phyloP scores from a whole-genome alignment of 2,888 invertebrate species.

The Chrysina gloriosa region DNA sequence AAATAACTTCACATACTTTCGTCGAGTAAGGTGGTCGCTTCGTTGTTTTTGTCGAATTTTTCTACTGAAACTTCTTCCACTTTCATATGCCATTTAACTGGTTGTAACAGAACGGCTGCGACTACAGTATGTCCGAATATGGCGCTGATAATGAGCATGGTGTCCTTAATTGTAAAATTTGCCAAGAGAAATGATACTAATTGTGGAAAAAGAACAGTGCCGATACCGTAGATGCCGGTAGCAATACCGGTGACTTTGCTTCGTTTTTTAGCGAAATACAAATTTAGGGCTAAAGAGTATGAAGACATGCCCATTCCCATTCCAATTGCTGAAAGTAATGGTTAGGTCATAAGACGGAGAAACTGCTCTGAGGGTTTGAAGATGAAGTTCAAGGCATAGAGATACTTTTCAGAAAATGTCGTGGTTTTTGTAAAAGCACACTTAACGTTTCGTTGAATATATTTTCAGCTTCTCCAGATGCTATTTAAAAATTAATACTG shows the following conservation, averaged over 20 bases:
- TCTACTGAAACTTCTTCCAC: neutral
- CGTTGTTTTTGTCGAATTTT: neutral
- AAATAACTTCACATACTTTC: slow-evolving; percentile 35
- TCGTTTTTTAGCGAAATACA: slow-evolving; percentile 38
- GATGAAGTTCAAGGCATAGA: too few species aligned
- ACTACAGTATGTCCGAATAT: slow-evolving; percentile 72
- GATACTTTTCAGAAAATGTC: too few species aligned
- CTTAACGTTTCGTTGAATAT: too few species aligned
- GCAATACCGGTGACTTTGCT: slow-evolving; percentile 37
- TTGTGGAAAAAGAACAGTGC: slow-evolving; percentile 75
- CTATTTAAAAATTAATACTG: too few species aligned
- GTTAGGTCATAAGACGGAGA: neutral
- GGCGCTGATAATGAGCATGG: slow-evolving; percentile 72
- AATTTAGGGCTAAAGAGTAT: slow-evolving; percentile 38
- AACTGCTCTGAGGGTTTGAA: too few species aligned
- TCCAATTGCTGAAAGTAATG: slow-evolving; percentile 54
- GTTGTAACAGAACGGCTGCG: slow-evolving; percentile 73
- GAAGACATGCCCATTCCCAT: slow-evolving; percentile 39
- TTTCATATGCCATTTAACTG: slow-evolving; percentile 74
- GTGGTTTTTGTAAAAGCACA: too few species aligned
- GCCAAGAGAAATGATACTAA: slow-evolving; percentile 70
- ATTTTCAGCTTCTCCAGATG: too few species aligned
- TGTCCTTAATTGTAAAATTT: slow-evolving; percentile 71
- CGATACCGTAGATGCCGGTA: slow-evolving; percentile 74
- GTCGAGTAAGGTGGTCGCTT: slow-evolving; percentile 51